Evolutionary conservation across 2,888 invertebrate genomes (phyloP).

Genomic region (Andrena flavipes): DNA sequence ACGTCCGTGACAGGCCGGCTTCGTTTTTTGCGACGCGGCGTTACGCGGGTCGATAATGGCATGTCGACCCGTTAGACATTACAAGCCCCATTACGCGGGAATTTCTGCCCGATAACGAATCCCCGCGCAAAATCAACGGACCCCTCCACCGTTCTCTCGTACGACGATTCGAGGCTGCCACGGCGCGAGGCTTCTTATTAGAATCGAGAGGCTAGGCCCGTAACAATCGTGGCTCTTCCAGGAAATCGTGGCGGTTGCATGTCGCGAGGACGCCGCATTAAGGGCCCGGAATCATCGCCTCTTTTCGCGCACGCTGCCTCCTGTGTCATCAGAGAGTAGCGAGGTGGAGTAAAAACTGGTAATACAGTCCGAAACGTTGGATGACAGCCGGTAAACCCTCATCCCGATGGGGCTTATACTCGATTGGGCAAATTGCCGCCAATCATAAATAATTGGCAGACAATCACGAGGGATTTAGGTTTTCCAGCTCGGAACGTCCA

Average conservation of each 20-base stretch:
- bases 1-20: conserved; percentile 24
- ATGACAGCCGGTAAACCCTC: conserved; percentile 74
- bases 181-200: background rate
- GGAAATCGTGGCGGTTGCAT: background rate
- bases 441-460: conserved; percentile 84
- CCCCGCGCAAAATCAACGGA: conserved; percentile 4
- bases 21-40: conserved; percentile 33
- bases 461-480: conserved; percentile 78
- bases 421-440: conserved; percentile 81
- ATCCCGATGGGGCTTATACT: conserved; percentile 75
- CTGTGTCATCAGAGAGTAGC: conserved; percentile 24
- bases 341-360: conserved; percentile 52
- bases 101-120: conserved; percentile 49
- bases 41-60: conserved; percentile 27
- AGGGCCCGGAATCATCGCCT: background rate
- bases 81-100: conserved; percentile 49
- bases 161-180: background rate
- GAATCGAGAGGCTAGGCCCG: background rate
- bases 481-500: conserved; percentile 63
- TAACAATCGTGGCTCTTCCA: background rate
- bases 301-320: conserved; percentile 16
- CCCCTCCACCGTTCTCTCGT: background rate
- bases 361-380: conserved; percentile 70
- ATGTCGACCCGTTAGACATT: conserved; percentile 40
- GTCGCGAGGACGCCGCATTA: background rate